phyloP scores from a whole-genome alignment of 2,797 vertebrate species.

The Aratinga solstitialis region DNA sequence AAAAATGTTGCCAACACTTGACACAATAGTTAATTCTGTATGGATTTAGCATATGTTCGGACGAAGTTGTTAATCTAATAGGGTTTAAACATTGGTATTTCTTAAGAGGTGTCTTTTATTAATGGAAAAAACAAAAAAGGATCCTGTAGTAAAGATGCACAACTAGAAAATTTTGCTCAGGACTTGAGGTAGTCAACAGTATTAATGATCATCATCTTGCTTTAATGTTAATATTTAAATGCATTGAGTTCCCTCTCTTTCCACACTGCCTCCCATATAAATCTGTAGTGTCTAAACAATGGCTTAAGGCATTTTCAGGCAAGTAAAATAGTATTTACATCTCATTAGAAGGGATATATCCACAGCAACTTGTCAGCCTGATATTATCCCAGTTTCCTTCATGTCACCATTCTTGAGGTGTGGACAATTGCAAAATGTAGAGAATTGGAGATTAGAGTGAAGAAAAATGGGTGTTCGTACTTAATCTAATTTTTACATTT shows the following conservation, averaged over 20 bases:
- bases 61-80: neutral
- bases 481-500: neutral
- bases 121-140: neutral
- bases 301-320: neutral
- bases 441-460: neutral
- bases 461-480: neutral
- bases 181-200: neutral
- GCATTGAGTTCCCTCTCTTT: neutral
- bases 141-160: neutral
- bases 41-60: neutral
- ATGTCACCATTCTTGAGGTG: neutral
- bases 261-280: neutral
- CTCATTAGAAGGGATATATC: neutral
- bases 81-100: neutral
- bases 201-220: neutral
- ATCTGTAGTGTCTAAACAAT: neutral
- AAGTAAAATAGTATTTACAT: neutral
- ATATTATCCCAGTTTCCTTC: neutral
- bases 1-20: neutral
- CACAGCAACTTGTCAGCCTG: neutral
- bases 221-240: slow-evolving; percentile 19
- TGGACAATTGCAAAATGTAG: neutral
- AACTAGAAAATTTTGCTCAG: neutral
- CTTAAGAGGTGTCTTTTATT: neutral
- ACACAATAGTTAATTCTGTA: neutral